These are phyloP conservation scores for Tachina lurida DNA, from an alignment of 2,888 invertebrate genomes.

Conservation along the genomic window DNA sequence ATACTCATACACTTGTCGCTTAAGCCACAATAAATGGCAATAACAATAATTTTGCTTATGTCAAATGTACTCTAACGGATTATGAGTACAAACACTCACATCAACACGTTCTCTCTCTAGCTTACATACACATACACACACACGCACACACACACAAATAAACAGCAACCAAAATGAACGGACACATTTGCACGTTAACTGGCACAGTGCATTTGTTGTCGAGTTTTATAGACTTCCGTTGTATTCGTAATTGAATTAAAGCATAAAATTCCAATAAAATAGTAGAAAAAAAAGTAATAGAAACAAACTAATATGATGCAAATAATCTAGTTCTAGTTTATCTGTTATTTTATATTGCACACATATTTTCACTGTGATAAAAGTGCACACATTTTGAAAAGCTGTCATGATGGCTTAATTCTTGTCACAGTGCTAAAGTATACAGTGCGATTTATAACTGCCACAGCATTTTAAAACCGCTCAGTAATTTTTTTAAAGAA, in stretches of 20 bases:
- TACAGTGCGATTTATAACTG: too few relatives aligned
- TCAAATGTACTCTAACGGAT: slow-evolving; percentile 66
- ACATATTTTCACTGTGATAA: not conserved
- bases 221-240: not conserved
- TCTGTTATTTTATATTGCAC: not conserved
- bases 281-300: too few relatives aligned
- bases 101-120: not conserved
- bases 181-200: slow-evolving; percentile 35
- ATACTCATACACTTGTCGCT: slow-evolving; percentile 50
- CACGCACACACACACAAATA: not conserved
- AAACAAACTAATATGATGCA: not conserved
- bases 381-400: too few relatives aligned
- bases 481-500: too few relatives aligned
- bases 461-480: too few relatives aligned
- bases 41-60: slow-evolving; percentile 71
- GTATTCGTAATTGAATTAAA: slow-evolving; percentile 56
- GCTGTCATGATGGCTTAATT: too few relatives aligned
- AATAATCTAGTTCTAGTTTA: slow-evolving; percentile 27
- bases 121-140: not conserved
- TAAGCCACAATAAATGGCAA: slow-evolving; percentile 72
- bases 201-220: slow-evolving; percentile 47
- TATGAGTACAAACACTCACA: slow-evolving; percentile 38
- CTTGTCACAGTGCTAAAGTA: too few relatives aligned
- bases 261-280: slow-evolving; percentile 40
- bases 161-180: slow-evolving; percentile 7